A percentile compares a stretch with the other conserved stretches of the same genome.
Conservation (phyloP, 2,888 invertebrate genomes). For the Temnothorax rugatulus region DNA sequence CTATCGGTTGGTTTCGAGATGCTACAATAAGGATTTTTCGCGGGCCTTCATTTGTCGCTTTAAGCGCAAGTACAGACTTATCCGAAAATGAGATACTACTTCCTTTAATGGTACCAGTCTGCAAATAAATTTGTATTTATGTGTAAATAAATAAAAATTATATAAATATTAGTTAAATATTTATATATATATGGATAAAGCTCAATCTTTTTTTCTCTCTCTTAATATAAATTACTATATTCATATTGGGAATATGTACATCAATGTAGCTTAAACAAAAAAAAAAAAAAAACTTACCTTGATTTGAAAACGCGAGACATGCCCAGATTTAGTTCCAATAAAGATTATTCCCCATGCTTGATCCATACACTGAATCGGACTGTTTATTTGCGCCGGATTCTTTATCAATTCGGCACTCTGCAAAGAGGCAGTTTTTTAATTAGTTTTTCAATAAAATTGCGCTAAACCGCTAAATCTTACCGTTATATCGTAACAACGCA, state of each 20-base stretch:
- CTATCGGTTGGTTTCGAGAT: conserved; percentile 90
- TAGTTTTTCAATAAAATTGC: conserved; percentile 16
- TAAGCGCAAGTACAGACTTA: conserved; percentile 90
- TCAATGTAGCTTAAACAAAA: not conserved
- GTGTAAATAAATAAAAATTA: not conserved
- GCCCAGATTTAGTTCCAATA: conserved; percentile 91
- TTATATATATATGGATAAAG: not conserved
- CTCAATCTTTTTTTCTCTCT: not conserved
- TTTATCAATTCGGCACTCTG: conserved; percentile 88
- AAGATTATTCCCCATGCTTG: conserved; percentile 91
- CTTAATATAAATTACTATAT: not conserved
- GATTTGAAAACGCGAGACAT: conserved; percentile 90
- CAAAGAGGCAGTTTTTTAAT: conserved; percentile 70
- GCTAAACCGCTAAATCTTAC: conserved; percentile 80
- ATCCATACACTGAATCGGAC: conserved; percentile 92
- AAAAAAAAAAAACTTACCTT: conserved; percentile 86
- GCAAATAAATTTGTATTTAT: conserved; percentile 40
- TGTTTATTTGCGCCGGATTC: conserved; percentile 87
- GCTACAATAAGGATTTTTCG: conserved; percentile 91
- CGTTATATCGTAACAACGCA: conserved; percentile 89
- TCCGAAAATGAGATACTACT: conserved; percentile 88
- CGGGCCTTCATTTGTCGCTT: conserved; percentile 91
- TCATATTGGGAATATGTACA: not conserved
- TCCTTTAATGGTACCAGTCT: conserved; percentile 80
- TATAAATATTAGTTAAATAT: not conserved